phyloP scores from a whole-genome alignment of 2,113 vertebrate species.

The Catharus bicknelli region DNA sequence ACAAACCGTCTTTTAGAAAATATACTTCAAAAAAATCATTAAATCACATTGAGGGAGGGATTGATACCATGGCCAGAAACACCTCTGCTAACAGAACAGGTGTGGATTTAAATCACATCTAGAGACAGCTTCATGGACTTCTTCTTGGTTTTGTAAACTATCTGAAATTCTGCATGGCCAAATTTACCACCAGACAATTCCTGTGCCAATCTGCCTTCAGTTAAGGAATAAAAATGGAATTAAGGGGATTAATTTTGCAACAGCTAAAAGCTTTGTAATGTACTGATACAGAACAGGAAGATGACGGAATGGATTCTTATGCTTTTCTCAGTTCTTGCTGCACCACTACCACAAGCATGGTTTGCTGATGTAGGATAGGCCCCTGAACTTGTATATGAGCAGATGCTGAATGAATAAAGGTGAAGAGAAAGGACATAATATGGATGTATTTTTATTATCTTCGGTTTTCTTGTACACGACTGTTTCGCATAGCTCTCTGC shows the following conservation, averaged over 20 bases:
- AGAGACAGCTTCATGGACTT: not conserved
- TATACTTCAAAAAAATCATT: not conserved
- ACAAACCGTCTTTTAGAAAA: not conserved
- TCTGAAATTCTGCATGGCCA: not conserved
- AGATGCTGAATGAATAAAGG: not conserved
- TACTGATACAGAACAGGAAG: not conserved
- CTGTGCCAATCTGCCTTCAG: not conserved
- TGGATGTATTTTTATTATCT: not conserved
- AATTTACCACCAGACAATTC: not conserved
- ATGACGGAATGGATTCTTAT: accelerated
- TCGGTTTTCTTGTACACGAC: not conserved
- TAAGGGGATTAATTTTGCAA: not conserved
- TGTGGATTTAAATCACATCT: not conserved
- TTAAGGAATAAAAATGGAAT: not conserved
- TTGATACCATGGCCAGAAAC: not conserved
- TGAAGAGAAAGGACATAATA: not conserved
- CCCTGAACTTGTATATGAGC: not conserved
- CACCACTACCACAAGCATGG: not conserved
- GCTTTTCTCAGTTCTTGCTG: not conserved
- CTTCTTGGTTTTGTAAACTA: not conserved
- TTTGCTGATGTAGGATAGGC: not conserved
- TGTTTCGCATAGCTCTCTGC: not conserved
- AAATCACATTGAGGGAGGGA: not conserved
- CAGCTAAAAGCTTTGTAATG: not conserved
- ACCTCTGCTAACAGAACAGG: not conserved